Conservation (phyloP, 2,797 vertebrate species). For the Otus scops region DNA sequence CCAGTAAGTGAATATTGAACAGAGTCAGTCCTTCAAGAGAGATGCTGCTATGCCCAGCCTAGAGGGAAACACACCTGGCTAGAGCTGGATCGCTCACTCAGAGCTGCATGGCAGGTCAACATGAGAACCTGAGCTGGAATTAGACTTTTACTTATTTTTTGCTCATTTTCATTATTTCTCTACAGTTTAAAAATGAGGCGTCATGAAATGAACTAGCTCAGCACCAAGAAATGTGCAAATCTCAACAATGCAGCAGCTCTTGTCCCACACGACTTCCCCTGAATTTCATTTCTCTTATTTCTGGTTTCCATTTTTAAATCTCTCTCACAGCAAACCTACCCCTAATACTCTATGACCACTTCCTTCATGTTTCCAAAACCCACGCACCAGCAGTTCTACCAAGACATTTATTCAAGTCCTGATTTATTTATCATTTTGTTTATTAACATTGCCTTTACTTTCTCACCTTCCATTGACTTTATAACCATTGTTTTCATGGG, state of each 20-base stretch:
- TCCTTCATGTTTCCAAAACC: background rate
- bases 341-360: background rate
- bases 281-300: background rate
- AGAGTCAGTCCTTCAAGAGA: background rate
- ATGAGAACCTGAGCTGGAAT: background rate
- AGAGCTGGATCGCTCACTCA: background rate
- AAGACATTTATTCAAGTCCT: background rate
- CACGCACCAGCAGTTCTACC: background rate
- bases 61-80: background rate
- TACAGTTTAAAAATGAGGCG: background rate
- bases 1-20: background rate
- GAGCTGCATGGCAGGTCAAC: background rate
- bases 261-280: rapidly evolving
- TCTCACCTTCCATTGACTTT: background rate
- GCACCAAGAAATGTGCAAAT: background rate
- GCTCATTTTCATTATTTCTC: background rate
- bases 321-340: background rate
- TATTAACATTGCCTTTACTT: background rate
- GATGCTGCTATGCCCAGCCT: background rate
- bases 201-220: background rate
- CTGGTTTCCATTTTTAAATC: background rate
- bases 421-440: background rate
- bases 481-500: background rate
- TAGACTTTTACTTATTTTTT: background rate
- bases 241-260: background rate